Evolutionary conservation across 1,140 invertebrate species (phyloP).

Genomic region (Matsumurasca onukii): DNA sequence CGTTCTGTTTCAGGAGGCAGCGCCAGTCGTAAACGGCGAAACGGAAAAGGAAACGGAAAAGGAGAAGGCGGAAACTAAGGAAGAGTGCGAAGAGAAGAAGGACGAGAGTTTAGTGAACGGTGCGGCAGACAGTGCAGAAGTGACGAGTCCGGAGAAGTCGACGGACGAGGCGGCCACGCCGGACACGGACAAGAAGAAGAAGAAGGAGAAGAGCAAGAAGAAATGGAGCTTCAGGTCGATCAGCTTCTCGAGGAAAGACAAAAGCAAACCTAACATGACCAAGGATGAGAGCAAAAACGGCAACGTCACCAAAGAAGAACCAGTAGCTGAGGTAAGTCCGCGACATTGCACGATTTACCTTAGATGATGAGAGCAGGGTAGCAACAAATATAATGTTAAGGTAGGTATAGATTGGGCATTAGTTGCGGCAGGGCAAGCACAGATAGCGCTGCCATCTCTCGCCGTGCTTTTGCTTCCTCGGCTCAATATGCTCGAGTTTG

Average conservation of each 20-base stretch:
- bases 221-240: conserved; percentile 84
- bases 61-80: conserved; percentile 47
- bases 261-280: conserved; percentile 65
- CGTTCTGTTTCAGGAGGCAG: conserved; percentile 55
- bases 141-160: conserved; percentile 26
- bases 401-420: no score
- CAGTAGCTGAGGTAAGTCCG: conserved; percentile 53
- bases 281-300: conserved; percentile 48
- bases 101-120: conserved; percentile 31
- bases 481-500: no score
- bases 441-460: no score
- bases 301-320: conserved; percentile 51
- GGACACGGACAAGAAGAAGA: conserved; percentile 56
- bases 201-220: conserved; percentile 82
- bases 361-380: no score
- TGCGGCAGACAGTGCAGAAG: conserved; percentile 30
- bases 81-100: conserved; percentile 30
- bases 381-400: no score
- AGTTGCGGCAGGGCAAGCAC: no score
- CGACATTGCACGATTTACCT: no score
- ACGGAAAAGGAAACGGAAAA: conserved; percentile 58
- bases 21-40: conserved; percentile 30
- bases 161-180: conserved; percentile 36
- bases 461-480: no score
- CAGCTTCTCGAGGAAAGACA: conserved; percentile 82